Evolutionary conservation across 2,113 vertebrate species (phyloP).

Genomic region (Podilymbus podiceps): DNA sequence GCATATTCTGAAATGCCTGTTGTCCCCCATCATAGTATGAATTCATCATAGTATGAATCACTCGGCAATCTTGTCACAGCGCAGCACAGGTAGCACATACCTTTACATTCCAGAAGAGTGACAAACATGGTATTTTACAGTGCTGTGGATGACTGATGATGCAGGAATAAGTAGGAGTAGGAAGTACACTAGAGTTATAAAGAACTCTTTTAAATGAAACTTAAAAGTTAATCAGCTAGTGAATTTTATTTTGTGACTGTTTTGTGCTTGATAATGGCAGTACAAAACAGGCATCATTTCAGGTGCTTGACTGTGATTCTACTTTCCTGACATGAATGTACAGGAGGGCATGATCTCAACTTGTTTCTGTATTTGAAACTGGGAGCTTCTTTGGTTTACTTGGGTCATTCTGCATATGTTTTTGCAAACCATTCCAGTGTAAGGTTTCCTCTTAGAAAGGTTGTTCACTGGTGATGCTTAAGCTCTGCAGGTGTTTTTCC

Average conservation of each 20-base stretch:
- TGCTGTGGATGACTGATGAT: neutral
- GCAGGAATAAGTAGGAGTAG: constrained; percentile 5
- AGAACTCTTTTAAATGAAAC: neutral
- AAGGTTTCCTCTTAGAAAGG: neutral
- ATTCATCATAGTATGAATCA: constrained; percentile 1
- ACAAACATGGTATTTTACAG: neutral
- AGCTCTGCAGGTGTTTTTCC: neutral
- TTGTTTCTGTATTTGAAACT: neutral
- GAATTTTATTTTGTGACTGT: neutral
- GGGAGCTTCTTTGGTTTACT: neutral
- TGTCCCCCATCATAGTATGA: neutral
- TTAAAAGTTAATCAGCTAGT: neutral
- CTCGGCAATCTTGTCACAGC: neutral
- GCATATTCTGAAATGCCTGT: neutral
- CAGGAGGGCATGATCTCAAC: neutral
- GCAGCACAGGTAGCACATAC: neutral
- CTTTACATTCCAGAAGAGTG: neutral
- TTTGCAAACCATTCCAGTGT: neutral
- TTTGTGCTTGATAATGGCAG: neutral
- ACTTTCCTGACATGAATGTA: neutral
- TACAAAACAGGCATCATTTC: neutral
- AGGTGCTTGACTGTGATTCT: neutral
- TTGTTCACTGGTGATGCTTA: neutral
- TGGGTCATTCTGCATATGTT: neutral
- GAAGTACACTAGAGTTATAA: neutral